Evolutionary conservation across 2,113 vertebrate species (phyloP).

Genomic region (Numenius arquata): DNA sequence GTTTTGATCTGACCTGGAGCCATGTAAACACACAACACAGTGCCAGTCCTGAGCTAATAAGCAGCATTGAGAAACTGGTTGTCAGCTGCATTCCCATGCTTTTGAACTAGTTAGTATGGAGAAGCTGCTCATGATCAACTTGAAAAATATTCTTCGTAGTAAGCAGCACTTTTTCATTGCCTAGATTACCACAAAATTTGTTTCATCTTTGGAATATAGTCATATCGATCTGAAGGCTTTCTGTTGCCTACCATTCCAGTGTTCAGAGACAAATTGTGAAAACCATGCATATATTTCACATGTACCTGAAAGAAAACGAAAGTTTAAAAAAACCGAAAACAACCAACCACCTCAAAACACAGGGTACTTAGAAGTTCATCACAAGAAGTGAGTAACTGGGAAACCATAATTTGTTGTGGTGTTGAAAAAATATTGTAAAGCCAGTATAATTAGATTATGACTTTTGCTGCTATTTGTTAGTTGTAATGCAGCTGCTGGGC

Average conservation of each 20-base stretch:
- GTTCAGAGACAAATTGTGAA: background rate
- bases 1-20: background rate
- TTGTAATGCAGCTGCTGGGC: background rate
- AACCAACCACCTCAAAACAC: background rate
- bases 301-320: background rate
- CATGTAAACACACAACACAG: background rate
- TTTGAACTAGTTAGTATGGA: background rate
- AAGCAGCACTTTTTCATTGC: background rate
- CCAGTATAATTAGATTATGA: background rate
- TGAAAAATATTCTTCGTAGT: background rate
- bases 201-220: background rate
- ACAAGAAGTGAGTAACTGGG: background rate
- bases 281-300: background rate
- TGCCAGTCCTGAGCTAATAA: background rate
- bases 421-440: background rate
- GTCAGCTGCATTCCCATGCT: background rate
- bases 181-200: background rate
- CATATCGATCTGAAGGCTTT: background rate
- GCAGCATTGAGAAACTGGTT: background rate
- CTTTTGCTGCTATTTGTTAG: background rate
- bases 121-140: background rate
- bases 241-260: background rate
- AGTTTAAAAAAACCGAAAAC: background rate
- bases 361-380: background rate
- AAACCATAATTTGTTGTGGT: background rate